Base-by-base conservation (phyloP, 2,888 invertebrate genomes). In the Pinctada fucata region DNA sequence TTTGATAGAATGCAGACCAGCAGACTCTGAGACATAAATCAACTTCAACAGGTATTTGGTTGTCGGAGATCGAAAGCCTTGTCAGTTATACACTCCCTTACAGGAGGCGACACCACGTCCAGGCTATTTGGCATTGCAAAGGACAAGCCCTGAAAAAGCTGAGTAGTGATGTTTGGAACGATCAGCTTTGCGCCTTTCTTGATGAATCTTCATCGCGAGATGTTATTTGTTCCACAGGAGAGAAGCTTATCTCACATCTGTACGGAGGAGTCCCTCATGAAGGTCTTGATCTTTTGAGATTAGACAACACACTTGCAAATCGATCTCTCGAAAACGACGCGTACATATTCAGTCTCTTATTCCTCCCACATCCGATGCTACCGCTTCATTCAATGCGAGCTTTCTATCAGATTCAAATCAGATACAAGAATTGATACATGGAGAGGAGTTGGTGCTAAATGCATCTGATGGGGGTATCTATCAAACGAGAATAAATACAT, bases 231-330 rank as follows among this genome's bases (percentile, higher is more conserved):
- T 5, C 66, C 16, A 31, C 31, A 58, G 58, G 50, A 6, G 63
- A 52, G 10, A 10, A 5, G 10, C 10, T 72, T 10, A 58, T 72
- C 16, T 16, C 52, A 1, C 1, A n/a, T 63, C 52, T 72, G 2
- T 58, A 63, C 58, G 72, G 72, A 72, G 72, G 45, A 49, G 48
- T 58, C 31, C 72, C 72, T 58, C 52, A 49, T 45, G 72, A 72
- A 72, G 69, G 69, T 6, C 49, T 69, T 13, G 70, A 70, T 49
- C 10, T 70, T 45, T 16, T 70, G 2, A 8, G 72, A 72, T 63
- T 72, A 52, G 63, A 72, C 31, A 47, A 63, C 58, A 52, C 58
- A 52, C 52, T 5, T 31, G 49, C 45, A 70, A 70, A 16, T 47
- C 45, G 13, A 45, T 49, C 13, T 10, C 48, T 13, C 6, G 63